These are phyloP conservation scores for rat (Rattus norvegicus) DNA, from an alignment of 2,113 vertebrate genomes.

Conservation along the genomic window GRCr8 NC_086023.1:110229501-110230000, in stretches of 20 bases:
- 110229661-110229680: neutral
- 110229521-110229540: neutral
- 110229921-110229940: neutral
- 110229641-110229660: neutral
- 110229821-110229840: neutral
- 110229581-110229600: neutral
- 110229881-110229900: neutral
- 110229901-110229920: slow-evolving; percentile 3
- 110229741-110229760: neutral
- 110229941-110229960: neutral
- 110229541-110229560: neutral
- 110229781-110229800: neutral
- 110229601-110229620: neutral
- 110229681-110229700: neutral
- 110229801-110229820: neutral
- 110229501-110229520: neutral
- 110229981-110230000: neutral
- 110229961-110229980: neutral
- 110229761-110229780: neutral
- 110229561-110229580: neutral
- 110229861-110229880: neutral
- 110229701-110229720: slow-evolving; percentile 40
- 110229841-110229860: neutral
- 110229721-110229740: neutral
- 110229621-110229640: slow-evolving; percentile 12